Base-by-base conservation (phyloP, 2,797 vertebrate species). In the Aldrovandia affinis region DNA sequence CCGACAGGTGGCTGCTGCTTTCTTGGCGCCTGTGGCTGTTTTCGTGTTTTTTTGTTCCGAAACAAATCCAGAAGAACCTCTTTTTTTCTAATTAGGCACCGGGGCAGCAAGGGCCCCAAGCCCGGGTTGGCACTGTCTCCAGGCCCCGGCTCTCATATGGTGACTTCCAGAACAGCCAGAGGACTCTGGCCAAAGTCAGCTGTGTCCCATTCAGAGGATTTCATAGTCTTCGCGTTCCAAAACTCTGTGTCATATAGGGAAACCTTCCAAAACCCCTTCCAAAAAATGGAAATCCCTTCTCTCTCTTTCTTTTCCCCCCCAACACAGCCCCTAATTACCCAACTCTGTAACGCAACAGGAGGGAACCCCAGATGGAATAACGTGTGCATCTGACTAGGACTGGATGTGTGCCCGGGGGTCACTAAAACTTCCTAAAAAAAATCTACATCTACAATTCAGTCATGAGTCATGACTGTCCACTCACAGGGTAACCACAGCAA, bases 261-360 rank as follows among this genome's bases (percentile, higher is more conserved):
- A 96, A 97, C 93, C 94, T 96, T 97, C 96, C 97, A 97, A 97
- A 98, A 97, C 96, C 93, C 94, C 96, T 97, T 96, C 97, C 97
- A 97, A 98, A 97, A 96, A 97, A 93, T 95, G 94, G 95, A 94
- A 94, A 89, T 85, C 88, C 90, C 87, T 90, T 77, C 25, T 85
- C 59, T 85, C 81, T 82, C 86, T 90, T 88, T 89, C 75, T 44
- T 80, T 84, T 68, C 20, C 44, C 50, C 78, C 33, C 30, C 82
- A 87, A 85, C 83, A 86, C 89, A 84, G 86, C 85, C 89, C 90
- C 85, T 93, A 87, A 90, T 89, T 87, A 86, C 22, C 44, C 63
- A 88, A 88, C 88, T 88, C 88, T 89, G 87, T 91, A 90, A 92
- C 89, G 84, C 84, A 82, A 84, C 79, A 42, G 88, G 85, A 93